A percentile compares a stretch with the other conserved stretches of the same genome.
Evolutionary conservation across 2,113 vertebrate genomes (phyloP).

Genomic region (Trachemys scripta): DNA sequence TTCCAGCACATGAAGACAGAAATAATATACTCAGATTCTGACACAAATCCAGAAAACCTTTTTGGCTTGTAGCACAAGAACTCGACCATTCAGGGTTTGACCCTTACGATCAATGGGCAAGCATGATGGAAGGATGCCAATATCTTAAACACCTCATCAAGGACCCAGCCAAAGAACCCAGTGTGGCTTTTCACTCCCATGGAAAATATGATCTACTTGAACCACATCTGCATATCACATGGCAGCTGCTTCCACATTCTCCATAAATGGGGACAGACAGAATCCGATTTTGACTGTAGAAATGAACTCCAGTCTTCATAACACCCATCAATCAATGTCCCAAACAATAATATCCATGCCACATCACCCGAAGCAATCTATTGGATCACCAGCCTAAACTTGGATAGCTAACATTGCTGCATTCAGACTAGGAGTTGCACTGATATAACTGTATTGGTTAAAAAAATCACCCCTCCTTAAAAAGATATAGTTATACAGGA

Average conservation of each 20-base stretch:
- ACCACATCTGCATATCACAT: neutral
- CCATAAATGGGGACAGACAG: neutral
- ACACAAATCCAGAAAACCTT: neutral
- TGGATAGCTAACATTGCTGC: neutral
- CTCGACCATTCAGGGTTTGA: neutral
- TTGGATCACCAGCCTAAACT: neutral
- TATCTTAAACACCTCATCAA: neutral
- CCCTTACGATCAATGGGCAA: neutral
- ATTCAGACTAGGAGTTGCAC: neutral
- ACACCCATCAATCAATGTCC: neutral
- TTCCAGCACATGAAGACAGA: neutral
- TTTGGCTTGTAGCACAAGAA: neutral
- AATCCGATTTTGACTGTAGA: too few relatives aligned
- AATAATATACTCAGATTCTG: neutral
- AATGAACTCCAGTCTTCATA: too few relatives aligned
- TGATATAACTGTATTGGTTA: neutral
- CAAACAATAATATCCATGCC: too few relatives aligned
- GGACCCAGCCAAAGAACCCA: neutral
- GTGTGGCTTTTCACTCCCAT: neutral
- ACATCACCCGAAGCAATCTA: too few relatives aligned
- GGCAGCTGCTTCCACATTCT: neutral
- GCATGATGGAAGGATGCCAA: neutral
- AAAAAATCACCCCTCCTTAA: neutral
- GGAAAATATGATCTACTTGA: neutral
- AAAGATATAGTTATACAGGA: neutral